phyloP scores from a whole-genome alignment of 2,888 invertebrate genomes.

The Miltochrista miniata region DNA sequence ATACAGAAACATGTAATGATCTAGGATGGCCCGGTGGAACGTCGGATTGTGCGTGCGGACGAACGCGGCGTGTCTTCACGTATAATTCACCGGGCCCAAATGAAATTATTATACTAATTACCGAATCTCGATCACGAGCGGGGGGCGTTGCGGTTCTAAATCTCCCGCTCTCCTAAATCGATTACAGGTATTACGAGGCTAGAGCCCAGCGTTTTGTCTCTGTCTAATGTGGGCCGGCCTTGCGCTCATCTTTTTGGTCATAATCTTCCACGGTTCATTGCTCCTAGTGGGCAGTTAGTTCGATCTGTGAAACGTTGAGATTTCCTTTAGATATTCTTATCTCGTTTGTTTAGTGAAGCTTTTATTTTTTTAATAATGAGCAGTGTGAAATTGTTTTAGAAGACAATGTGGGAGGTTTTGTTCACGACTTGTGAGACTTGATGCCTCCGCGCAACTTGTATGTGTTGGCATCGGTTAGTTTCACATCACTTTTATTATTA shows the following conservation, averaged over 20 bases:
- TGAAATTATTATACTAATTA: conserved; percentile 80
- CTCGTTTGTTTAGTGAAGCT: conserved; percentile 43
- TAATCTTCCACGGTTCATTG: conserved; percentile 74
- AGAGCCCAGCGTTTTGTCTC: conserved; percentile 73
- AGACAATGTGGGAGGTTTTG: conserved; percentile 21
- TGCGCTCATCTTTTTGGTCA: conserved; percentile 70
- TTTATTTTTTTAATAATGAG: conserved; percentile 36
- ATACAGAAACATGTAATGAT: conserved; percentile 34
- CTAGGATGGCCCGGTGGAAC: conserved; percentile 13
- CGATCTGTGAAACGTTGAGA: conserved; percentile 29
- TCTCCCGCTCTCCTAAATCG: conserved; percentile 75
- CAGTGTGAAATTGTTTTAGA: conserved; percentile 40
- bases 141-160: conserved; percentile 71
- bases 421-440: conserved; percentile 29
- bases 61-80: conserved; percentile 55
- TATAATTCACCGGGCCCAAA: conserved; percentile 64
- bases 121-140: conserved; percentile 70
- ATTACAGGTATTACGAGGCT: conserved; percentile 74
- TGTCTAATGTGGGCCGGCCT: conserved; percentile 74
- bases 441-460: conserved; percentile 31
- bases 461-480: conserved; percentile 35
- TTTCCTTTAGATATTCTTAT: conserved; percentile 34
- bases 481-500: conserved; percentile 35
- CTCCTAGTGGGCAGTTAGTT: conserved; percentile 59
- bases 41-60: conserved; percentile 34